Conservation (phyloP, 92 coral and sea anemone species). For the Porites lobata region DNA sequence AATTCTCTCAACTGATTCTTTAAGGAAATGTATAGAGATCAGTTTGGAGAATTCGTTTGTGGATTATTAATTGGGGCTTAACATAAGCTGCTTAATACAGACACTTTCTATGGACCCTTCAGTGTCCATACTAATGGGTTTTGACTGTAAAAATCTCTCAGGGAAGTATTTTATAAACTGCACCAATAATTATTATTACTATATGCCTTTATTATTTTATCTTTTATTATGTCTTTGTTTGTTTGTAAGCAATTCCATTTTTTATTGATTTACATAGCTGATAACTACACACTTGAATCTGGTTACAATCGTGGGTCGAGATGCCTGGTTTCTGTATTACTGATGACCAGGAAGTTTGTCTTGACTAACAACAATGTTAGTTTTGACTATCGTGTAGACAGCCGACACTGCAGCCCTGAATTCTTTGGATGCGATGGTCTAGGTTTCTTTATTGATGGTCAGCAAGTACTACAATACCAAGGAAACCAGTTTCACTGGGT, state of each 20-base stretch:
- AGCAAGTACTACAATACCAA: constrained; percentile 27
- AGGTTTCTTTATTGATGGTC: constrained; percentile 69
- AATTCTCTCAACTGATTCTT: no score
- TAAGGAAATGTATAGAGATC: no score
- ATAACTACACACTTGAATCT: constrained; percentile 74
- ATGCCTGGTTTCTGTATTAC: constrained; percentile 72
- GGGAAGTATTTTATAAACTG: no score
- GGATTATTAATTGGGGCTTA: no score
- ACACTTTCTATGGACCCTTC: no score
- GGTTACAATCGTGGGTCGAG: constrained; percentile 77
- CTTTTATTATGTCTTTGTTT: background rate
- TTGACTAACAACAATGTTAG: constrained; percentile 52
- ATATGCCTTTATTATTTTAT: no score
- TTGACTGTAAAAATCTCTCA: no score
- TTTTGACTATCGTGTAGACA: constrained; percentile 76
- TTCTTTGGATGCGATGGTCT: constrained; percentile 90
- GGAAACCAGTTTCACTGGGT: constrained; percentile 73
- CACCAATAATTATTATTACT: no score
- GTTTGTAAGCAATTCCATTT: background rate
- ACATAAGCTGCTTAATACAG: no score
- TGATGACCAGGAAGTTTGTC: constrained; percentile 74
- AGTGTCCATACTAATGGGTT: no score
- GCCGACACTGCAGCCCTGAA: constrained; percentile 69
- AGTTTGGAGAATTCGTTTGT: no score
- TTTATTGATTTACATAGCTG: constrained; percentile 42